Evolutionary conservation across 2,888 invertebrate genomes (phyloP).

Genomic region (Melieria omissa): DNA sequence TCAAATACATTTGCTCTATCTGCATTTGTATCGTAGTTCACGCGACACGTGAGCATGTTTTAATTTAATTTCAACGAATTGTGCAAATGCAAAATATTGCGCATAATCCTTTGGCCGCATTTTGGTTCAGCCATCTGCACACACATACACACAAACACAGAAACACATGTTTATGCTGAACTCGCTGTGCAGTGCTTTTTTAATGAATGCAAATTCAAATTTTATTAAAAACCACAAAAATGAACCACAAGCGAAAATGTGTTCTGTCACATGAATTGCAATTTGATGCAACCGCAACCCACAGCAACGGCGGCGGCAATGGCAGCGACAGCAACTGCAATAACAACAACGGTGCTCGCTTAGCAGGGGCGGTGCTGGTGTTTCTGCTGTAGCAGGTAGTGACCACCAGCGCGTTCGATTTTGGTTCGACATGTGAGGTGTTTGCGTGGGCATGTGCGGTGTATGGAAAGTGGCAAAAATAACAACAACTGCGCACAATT

Average conservation of each 20-base stretch:
- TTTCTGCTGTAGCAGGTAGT: background rate
- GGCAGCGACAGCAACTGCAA: conserved; percentile 3
- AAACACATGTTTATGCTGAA: background rate
- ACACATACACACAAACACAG: background rate
- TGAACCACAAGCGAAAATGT: conserved; percentile 42
- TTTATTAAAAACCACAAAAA: conserved; percentile 46
- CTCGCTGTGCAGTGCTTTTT: background rate
- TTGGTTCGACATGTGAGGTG: background rate
- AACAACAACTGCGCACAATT: conserved; percentile 8
- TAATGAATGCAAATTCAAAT: conserved; percentile 40
- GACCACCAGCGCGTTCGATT: background rate
- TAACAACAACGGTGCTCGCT: background rate
- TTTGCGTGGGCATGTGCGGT: too few species aligned
- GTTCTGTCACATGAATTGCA: conserved; percentile 41
- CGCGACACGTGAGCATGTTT: background rate
- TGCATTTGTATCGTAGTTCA: background rate
- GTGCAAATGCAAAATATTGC: background rate
- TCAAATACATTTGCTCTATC: too few species aligned
- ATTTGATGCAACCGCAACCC: conserved; percentile 19
- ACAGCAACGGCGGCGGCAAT: background rate
- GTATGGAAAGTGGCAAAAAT: background rate
- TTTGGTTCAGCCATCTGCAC: background rate
- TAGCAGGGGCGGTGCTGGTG: background rate
- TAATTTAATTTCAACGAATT: background rate
- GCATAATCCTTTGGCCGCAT: background rate